Base-by-base conservation (phyloP, 2,797 vertebrate genomes). In the Paratrypauchen microcephalus region DNA sequence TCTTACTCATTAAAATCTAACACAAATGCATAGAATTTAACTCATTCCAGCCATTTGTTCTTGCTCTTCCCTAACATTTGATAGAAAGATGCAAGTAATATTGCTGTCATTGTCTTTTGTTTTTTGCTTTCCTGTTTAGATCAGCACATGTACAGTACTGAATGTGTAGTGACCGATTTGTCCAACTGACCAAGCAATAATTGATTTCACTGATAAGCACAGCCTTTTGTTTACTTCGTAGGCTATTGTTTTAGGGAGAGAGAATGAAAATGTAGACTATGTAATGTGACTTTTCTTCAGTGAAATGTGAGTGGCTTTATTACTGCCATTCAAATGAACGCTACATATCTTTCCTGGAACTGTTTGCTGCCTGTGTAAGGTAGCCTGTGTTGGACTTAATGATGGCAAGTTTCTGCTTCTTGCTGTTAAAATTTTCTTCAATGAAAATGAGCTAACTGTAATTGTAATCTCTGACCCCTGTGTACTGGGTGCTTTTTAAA, bases 201-300 rank as follows among this genome's bases (percentile, higher is more conserved):
- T 75, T 80, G 73, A 76, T 76, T 75, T 83, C 9, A 83, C 73
- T 79, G 70, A 85, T 66, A 71, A 87, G 86, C 86, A 89, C 84
- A 86, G 71, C 76, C 76, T 6, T 66, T 73, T 79, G 69, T 76
- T 67, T 79, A 80, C 81, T 72, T 79, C 75, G 61, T 71, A 68
- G 61, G 23, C 8, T 70, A 52, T 64, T 79, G 75, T 65, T 70
- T 69, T 65, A 50, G 55, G 57, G 50, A 74, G 57, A 66, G 30
- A 60, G 65, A 15, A 24, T 65, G 47, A 12, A 54, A 71, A 41
- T 24, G 19, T 61, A 66, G 18, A 61, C 57, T 48, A 57, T 69
- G 72, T 58, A 41, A 68, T 73, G 58, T 68, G 28, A 76, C 16
- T 7, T 66, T 48, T 28, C n/a, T 65, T 52, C 61, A 61, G 71